A percentile compares a stretch with the other conserved stretches of the same genome.
Evolutionary conservation across 35 echinoderm and acorn worm species (phyloP).

Genomic region (Anneissia japonica): DNA sequence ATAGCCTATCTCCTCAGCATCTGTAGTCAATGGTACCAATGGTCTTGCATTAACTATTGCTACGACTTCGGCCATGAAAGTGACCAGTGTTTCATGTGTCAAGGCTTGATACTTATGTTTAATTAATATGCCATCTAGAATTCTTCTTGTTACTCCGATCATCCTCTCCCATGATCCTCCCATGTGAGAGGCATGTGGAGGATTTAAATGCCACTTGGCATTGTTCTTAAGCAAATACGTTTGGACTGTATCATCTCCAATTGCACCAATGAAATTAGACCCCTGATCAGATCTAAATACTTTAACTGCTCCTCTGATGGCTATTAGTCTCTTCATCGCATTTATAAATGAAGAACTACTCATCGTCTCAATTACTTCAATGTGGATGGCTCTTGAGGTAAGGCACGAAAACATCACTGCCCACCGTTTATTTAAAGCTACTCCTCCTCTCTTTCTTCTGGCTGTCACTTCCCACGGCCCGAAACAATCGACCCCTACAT

Average conservation of each 20-base stretch:
- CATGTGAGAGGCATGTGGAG: slow-evolving; percentile 19
- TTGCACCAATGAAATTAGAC: slow-evolving; percentile 27
- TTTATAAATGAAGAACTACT: slow-evolving; percentile 21
- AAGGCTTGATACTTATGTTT: background rate
- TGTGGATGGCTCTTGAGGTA: slow-evolving; percentile 11
- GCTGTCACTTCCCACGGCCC: slow-evolving; percentile 16
- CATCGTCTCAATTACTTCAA: slow-evolving; percentile 9
- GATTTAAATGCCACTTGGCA: slow-evolving; percentile 10
- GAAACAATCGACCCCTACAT: slow-evolving; percentile 2
- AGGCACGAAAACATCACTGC: slow-evolving; percentile 20
- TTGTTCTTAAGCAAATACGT: background rate
- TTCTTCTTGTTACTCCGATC: slow-evolving; percentile 17
- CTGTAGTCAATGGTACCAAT: slow-evolving; percentile 30
- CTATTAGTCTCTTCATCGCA: slow-evolving; percentile 3
- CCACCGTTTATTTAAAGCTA: slow-evolving; percentile 15
- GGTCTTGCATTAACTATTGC: slow-evolving; percentile 38
- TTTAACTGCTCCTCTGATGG: slow-evolving; percentile 6
- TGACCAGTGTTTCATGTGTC: slow-evolving; percentile 16
- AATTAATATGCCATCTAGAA: slow-evolving; percentile 12
- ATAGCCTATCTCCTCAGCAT: slow-evolving; percentile 9
- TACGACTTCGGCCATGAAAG: slow-evolving; percentile 32
- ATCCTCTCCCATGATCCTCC: slow-evolving; percentile 27
- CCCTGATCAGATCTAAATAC: slow-evolving; percentile 29
- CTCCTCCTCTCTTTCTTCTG: slow-evolving; percentile 11
- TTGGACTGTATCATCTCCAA: background rate